Percentiles rank a stretch among this genome's conserved stretches.
These are phyloP conservation scores for Drosophila quasianomalipes DNA, from an alignment of 2,888 invertebrate species.

Conservation along the genomic window DNA sequence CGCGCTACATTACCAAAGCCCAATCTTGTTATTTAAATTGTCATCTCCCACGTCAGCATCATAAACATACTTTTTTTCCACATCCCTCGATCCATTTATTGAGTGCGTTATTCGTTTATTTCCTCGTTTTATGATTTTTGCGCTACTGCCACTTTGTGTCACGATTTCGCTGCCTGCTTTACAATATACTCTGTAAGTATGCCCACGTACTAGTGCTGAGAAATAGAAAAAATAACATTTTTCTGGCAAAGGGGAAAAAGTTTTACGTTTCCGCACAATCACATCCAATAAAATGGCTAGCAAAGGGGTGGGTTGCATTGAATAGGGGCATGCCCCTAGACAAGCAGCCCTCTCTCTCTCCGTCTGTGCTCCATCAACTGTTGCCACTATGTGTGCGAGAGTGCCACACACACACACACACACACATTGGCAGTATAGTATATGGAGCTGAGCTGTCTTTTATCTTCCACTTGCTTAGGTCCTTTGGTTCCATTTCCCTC, in stretches of 20 bases:
- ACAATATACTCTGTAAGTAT: conserved; percentile 43
- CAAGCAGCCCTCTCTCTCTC: conserved; percentile 4
- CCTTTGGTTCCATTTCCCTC: conserved; percentile 14
- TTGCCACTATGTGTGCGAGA: conserved; percentile 31
- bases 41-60: neutral
- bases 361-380: conserved; percentile 59
- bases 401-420: conserved; percentile 27
- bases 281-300: conserved; percentile 76
- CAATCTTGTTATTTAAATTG: neutral
- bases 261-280: conserved; percentile 78
- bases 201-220: neutral
- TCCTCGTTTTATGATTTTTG: conserved; percentile 47
- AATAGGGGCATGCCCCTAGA: conserved; percentile 11
- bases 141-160: conserved; percentile 63
- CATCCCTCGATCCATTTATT: conserved; percentile 61
- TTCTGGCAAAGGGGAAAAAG: conserved; percentile 54
- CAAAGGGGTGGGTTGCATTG: conserved; percentile 10
- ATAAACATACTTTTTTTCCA: conserved; percentile 24
- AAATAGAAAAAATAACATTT: conserved; percentile 41
- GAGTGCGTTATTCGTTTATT: conserved; percentile 66
- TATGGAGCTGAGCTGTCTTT: conserved; percentile 63
- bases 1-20: neutral
- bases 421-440: conserved; percentile 1
- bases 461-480: conserved; percentile 76
- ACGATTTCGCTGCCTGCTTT: conserved; percentile 63